Conservation (phyloP, 2,797 vertebrate species). For the Labeo calbasu region DNA sequence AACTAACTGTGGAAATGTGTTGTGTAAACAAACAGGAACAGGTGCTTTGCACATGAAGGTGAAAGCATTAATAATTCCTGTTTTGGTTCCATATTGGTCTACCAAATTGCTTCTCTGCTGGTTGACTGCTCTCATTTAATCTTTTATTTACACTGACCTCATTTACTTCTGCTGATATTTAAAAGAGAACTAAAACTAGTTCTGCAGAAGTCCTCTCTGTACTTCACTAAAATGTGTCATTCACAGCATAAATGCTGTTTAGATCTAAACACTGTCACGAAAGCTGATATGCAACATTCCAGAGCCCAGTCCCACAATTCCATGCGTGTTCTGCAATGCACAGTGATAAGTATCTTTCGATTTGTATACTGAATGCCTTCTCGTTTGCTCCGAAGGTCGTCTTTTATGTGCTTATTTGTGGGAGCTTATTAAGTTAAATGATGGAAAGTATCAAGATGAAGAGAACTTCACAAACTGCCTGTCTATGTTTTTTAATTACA, state of each 20-base stretch:
- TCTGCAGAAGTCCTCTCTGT: slow-evolving; percentile 22
- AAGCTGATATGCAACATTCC: slow-evolving; percentile 15
- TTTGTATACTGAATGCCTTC: background rate
- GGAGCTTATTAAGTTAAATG: background rate
- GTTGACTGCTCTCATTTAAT: slow-evolving; percentile 28
- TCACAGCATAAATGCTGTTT: slow-evolving; percentile 17
- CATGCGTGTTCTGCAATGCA: background rate
- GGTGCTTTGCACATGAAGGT: slow-evolving; percentile 7
- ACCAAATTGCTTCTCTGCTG: background rate
- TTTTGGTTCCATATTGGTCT: slow-evolving; percentile 35
- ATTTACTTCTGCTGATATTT: slow-evolving; percentile 7
- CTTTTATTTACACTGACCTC: slow-evolving; percentile 18
- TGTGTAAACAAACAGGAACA: slow-evolving; percentile 24
- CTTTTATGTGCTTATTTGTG: background rate
- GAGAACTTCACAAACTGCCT: background rate
- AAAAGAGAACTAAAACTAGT: slow-evolving; percentile 20
- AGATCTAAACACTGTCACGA: background rate
- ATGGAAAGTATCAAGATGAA: background rate
- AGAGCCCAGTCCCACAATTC: slow-evolving; percentile 1
- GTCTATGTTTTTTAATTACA: background rate
- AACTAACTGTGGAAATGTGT: slow-evolving; percentile 31
- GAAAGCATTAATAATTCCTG: slow-evolving; percentile 47
- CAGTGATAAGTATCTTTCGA: slow-evolving; percentile 1
- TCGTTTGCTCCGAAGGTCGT: background rate
- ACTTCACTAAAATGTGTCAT: background rate